Conservation (phyloP, 1,140 invertebrate species). For the Metopolophium dirhodum region DNA sequence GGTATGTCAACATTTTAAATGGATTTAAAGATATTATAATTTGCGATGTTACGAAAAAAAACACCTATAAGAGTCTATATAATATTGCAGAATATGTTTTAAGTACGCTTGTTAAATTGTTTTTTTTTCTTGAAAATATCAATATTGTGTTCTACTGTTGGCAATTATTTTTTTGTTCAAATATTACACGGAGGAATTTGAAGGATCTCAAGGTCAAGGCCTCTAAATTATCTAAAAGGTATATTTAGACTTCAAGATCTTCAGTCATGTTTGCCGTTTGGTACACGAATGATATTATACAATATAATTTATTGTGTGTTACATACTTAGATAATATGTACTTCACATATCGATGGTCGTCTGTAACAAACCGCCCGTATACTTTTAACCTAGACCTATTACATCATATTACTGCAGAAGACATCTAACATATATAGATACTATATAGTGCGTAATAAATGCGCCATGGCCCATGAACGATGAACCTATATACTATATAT, state of each 20-base stretch:
- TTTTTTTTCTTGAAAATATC: neutral
- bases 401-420: neutral
- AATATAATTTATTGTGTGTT: neutral
- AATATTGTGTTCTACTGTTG: neutral
- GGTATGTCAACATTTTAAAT: no score
- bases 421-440: no score
- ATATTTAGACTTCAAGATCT: neutral
- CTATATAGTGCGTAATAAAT: neutral
- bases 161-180: neutral
- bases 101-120: neutral
- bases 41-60: neutral
- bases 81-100: neutral
- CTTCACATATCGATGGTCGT: neutral
- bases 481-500: no score
- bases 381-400: conserved; percentile 33
- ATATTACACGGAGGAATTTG: neutral
- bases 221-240: neutral
- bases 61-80: neutral
- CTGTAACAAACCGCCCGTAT: neutral
- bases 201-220: neutral
- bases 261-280: neutral
- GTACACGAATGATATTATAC: neutral
- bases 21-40: no score
- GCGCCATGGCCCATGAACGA: no score
- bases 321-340: neutral